Evolutionary conservation across 2,797 vertebrate species (phyloP), one percentile per base, ranked within the genome.

Genomic region (Oryzias sinensis): DNA sequence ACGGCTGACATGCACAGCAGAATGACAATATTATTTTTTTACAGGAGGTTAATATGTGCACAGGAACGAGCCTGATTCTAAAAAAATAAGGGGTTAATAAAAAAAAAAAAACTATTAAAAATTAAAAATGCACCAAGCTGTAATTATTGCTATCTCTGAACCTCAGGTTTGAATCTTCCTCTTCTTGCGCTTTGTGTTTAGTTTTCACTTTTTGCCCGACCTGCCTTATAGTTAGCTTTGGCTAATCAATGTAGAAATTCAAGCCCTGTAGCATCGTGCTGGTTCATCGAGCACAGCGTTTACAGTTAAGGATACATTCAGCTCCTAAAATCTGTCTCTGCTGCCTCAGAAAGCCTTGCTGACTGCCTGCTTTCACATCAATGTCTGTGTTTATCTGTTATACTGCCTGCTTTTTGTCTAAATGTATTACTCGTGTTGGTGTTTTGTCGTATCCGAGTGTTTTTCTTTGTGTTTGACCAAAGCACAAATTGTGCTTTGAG

Each of bases 151-250:
- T 43, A 42, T 53, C n/a, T 22, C 15, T 47, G 16, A 18, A 49
- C 44, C 46, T 20, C 20, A 40, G 9, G 46, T 16, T 65, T 59
- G 42, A 53, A 58, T 76, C 16, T 33, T 44, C 16, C 3, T 47
- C 41, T 6, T 53, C 25, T 53, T 60, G 1, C 24, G 29, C 42
- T 49, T 52, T 24, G 14, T 48, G 14, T 49, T 43, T 47, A 2
- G 63, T 59, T 60, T 56, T 62, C 5, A 18, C 17, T 50, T 58
- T 58, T 9, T 52, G 16, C 45, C 56, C 50, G 59, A 73, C 67
- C 76, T 84, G 63, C 56, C 69, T 70, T 73, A 49, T 66, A 51
- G 65, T 40, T 59, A 42, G 43, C 44, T 56, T 64, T 62, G 24
- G 37, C 18, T 55, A 44, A 62, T 59, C 45, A 41, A 45, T 46